These are phyloP conservation scores for Indri indri DNA, from an alignment of 2,113 vertebrate genomes.

Conservation along the genomic window DNA sequence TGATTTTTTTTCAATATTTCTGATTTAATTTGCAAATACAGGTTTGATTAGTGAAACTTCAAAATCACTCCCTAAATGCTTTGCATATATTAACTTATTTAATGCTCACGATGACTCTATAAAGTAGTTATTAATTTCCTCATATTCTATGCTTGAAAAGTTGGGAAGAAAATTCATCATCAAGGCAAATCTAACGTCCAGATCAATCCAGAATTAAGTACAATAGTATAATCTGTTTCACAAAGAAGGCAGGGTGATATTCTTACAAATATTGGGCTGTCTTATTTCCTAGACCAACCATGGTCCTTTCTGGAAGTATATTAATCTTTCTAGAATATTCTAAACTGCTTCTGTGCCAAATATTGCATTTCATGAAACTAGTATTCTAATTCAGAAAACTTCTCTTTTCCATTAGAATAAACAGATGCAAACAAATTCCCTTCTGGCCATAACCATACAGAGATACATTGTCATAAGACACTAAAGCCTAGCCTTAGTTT, in stretches of 20 bases:
- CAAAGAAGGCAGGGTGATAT: neutral
- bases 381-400: neutral
- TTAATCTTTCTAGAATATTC: neutral
- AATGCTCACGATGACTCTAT: neutral
- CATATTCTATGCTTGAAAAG: slow-evolving; percentile 2
- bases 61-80: neutral
- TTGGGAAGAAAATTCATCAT: neutral
- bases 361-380: neutral
- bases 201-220: neutral
- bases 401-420: neutral
- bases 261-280: neutral
- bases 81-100: neutral
- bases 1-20: neutral
- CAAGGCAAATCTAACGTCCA: neutral
- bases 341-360: neutral
- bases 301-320: neutral
- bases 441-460: neutral
- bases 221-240: neutral
- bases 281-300: neutral
- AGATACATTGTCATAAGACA: neutral
- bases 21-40: neutral
- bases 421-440: neutral
- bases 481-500: neutral
- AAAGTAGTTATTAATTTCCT: slow-evolving; percentile 15
- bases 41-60: neutral